Conservation (phyloP, 2,113 vertebrate species). For the Cacatua alba region DNA sequence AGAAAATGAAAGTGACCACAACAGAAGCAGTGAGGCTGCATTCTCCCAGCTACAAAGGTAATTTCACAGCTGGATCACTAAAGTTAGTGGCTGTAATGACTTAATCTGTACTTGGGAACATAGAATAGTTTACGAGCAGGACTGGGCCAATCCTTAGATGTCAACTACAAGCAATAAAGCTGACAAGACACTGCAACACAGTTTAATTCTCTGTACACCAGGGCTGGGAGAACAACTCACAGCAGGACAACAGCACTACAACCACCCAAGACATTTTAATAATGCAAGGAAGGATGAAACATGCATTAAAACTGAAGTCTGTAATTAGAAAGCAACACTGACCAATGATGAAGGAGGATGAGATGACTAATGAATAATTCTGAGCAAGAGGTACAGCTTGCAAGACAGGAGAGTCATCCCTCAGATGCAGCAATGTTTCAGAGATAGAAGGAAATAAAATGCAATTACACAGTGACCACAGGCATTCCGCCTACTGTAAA, state of each 20-base stretch:
- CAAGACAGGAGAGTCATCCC: background rate
- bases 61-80: background rate
- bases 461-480: background rate
- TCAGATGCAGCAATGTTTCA: background rate
- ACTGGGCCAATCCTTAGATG: background rate
- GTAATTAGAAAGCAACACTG: background rate
- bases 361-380: background rate
- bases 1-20: slow-evolving; percentile 44
- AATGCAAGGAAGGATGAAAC: background rate
- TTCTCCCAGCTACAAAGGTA: background rate
- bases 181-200: background rate
- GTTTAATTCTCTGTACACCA: background rate
- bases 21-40: background rate
- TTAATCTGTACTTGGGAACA: background rate
- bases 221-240: background rate
- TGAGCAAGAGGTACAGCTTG: background rate
- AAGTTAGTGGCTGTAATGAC: background rate
- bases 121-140: background rate
- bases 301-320: background rate
- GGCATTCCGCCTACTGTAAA: background rate
- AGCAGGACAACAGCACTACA: background rate
- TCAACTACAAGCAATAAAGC: background rate
- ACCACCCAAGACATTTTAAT: background rate
- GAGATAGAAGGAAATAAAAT: background rate
- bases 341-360: background rate